A percentile compares a stretch with the other conserved stretches of the same genome.
These are phyloP conservation scores for Amia ocellicauda DNA, from an alignment of 2,113 vertebrate species.

Conservation along the genomic window DNA sequence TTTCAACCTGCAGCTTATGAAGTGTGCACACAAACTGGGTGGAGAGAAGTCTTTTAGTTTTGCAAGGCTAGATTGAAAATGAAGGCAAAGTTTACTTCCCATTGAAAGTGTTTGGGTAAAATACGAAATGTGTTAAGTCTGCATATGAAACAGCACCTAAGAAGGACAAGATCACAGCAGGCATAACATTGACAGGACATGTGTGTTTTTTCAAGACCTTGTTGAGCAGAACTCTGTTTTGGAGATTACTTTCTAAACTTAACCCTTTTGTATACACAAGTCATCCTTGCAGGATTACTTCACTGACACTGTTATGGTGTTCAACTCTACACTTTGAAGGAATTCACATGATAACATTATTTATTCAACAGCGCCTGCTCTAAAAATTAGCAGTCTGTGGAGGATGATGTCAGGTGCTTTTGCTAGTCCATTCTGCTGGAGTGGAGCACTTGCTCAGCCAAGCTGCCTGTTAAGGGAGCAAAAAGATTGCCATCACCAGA, in stretches of 20 bases:
- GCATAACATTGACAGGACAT: conserved; percentile 29
- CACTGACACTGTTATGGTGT: conserved; percentile 46
- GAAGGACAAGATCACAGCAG: conserved; percentile 63
- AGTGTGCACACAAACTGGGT: too few relatives aligned
- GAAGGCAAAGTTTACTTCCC: not conserved
- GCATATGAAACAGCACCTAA: conserved; percentile 66
- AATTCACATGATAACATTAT: conserved; percentile 36
- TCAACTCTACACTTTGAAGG: conserved; percentile 43
- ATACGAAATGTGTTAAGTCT: conserved; percentile 31
- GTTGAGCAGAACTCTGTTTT: conserved; percentile 53
- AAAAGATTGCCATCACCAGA: too few relatives aligned
- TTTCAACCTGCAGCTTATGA: too few relatives aligned
- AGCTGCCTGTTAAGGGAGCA: too few relatives aligned
- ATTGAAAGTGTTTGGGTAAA: conserved; percentile 17
- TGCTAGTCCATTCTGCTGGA: conserved; percentile 18
- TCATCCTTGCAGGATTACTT: conserved; percentile 42
- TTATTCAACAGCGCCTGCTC: conserved; percentile 29
- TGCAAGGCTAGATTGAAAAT: not conserved
- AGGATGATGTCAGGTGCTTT: conserved; percentile 55
- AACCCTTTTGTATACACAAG: conserved; percentile 49
- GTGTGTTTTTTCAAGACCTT: conserved; percentile 47
- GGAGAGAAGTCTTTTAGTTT: not conserved
- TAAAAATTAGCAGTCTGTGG: conserved; percentile 40
- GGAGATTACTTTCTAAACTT: conserved; percentile 53
- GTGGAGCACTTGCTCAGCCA: too few relatives aligned